Base-by-base conservation (phyloP, 1,140 invertebrate genomes). In the Drosophila kepulauana region DNA sequence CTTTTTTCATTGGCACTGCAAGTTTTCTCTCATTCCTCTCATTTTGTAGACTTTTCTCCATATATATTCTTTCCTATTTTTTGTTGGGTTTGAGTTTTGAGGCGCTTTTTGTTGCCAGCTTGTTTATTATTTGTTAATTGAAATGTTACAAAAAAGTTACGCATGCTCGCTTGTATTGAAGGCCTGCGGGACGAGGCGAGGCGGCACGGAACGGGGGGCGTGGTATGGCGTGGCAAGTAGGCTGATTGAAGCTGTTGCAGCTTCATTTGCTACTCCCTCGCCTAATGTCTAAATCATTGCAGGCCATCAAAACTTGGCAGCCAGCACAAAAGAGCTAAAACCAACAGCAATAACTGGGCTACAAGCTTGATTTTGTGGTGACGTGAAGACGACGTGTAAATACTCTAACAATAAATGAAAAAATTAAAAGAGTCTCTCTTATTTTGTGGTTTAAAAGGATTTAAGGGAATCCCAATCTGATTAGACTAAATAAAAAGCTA, bases 121-220 rank as follows among this genome's bases (percentile, higher is more conserved):
- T 88, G 80, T 88, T 84, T 89, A 88, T 88, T 88, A 88, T 88
- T 88, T 88, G 84, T 89, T 89, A 88, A 88, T 88, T 88, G 84
- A 88, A 89, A 81, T 88, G 84, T 79, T 66, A 62, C 79, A 82
- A 84, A 84, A 57, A 88, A 88, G 75, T 80, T 88, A 70, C 58
- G 66, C 72, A 75, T 57, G 48, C 52, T 54, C n/a, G 51, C 51
- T 8, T 33, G n/a, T 35, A 54, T 54, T 54, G 51, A 35, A 16
- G 51, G 30, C n/a, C n/a, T 11, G 7, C 15, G 35, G 35, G 35
- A 3, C 7, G 20, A 25, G 3, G 20, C 20, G 4, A 25, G 20
- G 20, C 3, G 20, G 20, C 0, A 25, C 1, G 35, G 35, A 20
- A 20, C 2, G 6, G 30, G 28, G 4, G 16, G 5, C 1, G 20